Evolutionary conservation across 2,888 invertebrate genomes (phyloP), one percentile per base, ranked within the genome.

Genomic region (Hanleya hanleyi): DNA sequence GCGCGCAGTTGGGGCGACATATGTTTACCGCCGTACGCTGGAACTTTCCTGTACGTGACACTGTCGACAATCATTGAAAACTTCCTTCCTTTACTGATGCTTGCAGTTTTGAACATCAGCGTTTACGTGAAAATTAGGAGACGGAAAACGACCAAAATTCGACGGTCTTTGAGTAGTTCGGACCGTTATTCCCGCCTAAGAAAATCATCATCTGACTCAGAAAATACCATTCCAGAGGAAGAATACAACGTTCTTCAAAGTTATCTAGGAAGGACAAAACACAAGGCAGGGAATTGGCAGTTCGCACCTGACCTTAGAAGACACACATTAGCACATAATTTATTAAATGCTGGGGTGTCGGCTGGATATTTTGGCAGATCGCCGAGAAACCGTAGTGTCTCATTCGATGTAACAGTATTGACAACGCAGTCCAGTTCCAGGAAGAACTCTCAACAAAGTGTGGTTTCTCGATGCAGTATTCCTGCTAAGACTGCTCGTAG

Each of bases 51-150:
- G 0, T 80, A 84, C 64, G 79, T 79, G 32, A 69, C 81, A 0
- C 70, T 80, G 7, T 77, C 80, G 15, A 79, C 81, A 36, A 77
- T 77, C 29, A 73, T 86, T 0, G 79, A 82, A 67, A 85, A 83
- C 71, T 67, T 84, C 50, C 71, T 84, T 32, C 86, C 86, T 1
- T 67, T 86, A 15, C 18, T 83, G n/a, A 72, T 79, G 15, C 71
- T 87, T 64, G 74, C 83, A 50, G 76, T 81, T 0, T 75, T 86
- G 1, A 87, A 87, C 50, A 75, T 77, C 75, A 84, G 83, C 6
- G 83, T 87, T 35, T 86, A 84, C 69, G 76, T 83, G 33, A 85
- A 84, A 73, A 83, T 87, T 64, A 79, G 80, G 4, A 78, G 79
- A 47, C 64, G 87, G 22, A 86, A 87, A 70, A 81, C 79, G 36